Conservation (phyloP, 1,140 invertebrate genomes). For the Choristoneura fumiferana region DNA sequence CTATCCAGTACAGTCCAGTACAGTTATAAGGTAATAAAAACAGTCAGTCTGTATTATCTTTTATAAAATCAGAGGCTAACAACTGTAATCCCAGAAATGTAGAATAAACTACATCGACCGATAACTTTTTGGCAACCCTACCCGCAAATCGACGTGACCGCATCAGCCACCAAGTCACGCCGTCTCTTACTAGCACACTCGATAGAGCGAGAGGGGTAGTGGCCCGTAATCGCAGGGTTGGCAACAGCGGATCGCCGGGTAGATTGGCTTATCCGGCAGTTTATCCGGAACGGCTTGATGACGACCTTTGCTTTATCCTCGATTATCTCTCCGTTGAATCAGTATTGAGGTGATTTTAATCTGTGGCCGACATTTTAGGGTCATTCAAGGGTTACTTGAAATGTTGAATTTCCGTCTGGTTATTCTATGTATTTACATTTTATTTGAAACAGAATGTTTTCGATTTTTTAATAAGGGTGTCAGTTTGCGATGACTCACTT, state of each 20-base stretch:
- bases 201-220: not conserved
- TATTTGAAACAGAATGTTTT: no score
- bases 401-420: no score
- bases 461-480: no score
- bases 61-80: not conserved
- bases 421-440: no score
- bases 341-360: slow-evolving; percentile 19
- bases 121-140: slow-evolving; percentile 15
- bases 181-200: not conserved
- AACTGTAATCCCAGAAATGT: no score
- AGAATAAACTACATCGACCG: not conserved
- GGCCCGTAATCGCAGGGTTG: not conserved
- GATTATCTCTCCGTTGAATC: slow-evolving; percentile 25
- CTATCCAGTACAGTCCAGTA: no score
- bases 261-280: slow-evolving; percentile 18
- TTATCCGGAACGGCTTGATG: slow-evolving; percentile 28
- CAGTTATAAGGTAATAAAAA: no score
- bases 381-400: not conserved
- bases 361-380: slow-evolving; percentile 14
- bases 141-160: not conserved
- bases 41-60: no score
- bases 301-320: slow-evolving; percentile 29
- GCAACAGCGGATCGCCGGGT: not conserved
- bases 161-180: not conserved
- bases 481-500: no score